Conservation (phyloP, 2,113 vertebrate genomes). For the Colistium nudipinnis region DNA sequence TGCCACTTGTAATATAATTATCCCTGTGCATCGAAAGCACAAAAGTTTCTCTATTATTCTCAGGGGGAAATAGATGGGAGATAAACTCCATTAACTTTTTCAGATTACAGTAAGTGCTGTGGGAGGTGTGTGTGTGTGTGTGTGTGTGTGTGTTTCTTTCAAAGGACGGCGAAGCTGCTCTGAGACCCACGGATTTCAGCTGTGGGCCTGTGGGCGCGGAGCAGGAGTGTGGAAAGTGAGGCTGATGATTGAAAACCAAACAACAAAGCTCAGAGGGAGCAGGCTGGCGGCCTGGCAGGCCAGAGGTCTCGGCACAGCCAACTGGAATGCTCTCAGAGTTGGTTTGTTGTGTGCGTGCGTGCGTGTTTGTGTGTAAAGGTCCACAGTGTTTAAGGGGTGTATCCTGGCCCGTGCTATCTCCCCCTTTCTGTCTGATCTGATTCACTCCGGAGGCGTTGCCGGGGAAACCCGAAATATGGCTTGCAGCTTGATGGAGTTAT, state of each 20-base stretch:
- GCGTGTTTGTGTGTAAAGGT: slow-evolving; percentile 18
- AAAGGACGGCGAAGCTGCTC: slow-evolving; percentile 30
- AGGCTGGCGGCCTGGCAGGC: slow-evolving; percentile 27
- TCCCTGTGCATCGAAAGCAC: slow-evolving; percentile 45
- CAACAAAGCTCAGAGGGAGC: slow-evolving; percentile 49
- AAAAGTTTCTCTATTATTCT: slow-evolving; percentile 63
- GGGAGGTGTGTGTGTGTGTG: slow-evolving; percentile 15
- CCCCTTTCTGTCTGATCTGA: slow-evolving; percentile 70
- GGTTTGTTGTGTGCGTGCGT: slow-evolving; percentile 2
- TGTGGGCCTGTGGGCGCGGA: slow-evolving; percentile 24
- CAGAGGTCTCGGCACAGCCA: slow-evolving; percentile 45
- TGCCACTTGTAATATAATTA: slow-evolving; percentile 53
- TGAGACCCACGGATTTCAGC: slow-evolving; percentile 29
- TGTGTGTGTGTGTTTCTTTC: not conserved
- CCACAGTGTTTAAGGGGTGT: slow-evolving; percentile 29
- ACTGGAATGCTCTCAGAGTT: slow-evolving; percentile 26
- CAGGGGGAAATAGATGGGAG: slow-evolving; percentile 36
- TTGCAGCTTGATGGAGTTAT: slow-evolving; percentile 96
- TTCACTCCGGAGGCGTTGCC: slow-evolving; percentile 86
- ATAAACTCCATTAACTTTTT: slow-evolving; percentile 68
- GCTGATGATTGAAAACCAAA: slow-evolving; percentile 63
- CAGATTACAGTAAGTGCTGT: slow-evolving; percentile 57
- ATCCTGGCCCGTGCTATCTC: slow-evolving; percentile 52
- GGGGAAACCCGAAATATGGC: slow-evolving; percentile 97
- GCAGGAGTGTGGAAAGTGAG: slow-evolving; percentile 33